Percentiles rank a stretch among this genome's conserved stretches.
Conservation (phyloP, 2,797 vertebrate species). For the Platalea minor region DNA sequence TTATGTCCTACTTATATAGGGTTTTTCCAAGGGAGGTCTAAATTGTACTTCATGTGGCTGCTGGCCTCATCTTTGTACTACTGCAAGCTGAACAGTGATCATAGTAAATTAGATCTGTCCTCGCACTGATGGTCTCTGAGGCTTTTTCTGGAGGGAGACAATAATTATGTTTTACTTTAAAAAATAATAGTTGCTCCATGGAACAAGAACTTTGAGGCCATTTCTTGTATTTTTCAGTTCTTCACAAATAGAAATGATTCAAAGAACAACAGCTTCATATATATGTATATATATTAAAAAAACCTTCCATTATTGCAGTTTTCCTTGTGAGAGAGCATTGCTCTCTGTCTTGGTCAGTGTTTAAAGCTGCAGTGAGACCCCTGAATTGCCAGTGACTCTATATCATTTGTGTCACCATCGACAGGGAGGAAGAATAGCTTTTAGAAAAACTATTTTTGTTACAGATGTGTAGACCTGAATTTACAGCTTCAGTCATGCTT, state of each 20-base stretch:
- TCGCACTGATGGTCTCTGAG: not conserved
- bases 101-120: not conserved
- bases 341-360: not conserved
- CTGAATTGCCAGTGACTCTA: not conserved
- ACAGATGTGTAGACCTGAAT: not conserved
- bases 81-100: not conserved
- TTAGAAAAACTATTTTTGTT: slow-evolving; percentile 41
- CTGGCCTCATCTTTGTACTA: not conserved
- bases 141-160: not conserved
- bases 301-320: not conserved
- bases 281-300: not conserved
- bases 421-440: slow-evolving; percentile 20
- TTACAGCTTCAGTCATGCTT: slow-evolving; percentile 7
- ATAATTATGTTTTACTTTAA: not conserved
- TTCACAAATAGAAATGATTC: not conserved
- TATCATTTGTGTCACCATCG: not conserved
- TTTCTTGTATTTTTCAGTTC: not conserved
- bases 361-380: not conserved
- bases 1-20: not conserved
- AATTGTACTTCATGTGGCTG: not conserved
- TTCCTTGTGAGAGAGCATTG: not conserved
- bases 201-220: not conserved
- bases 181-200: not conserved
- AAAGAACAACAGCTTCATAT: not conserved
- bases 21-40: not conserved